phyloP scores from a whole-genome alignment of 2,888 invertebrate genomes.

The Trichopoda pennipes region DNA sequence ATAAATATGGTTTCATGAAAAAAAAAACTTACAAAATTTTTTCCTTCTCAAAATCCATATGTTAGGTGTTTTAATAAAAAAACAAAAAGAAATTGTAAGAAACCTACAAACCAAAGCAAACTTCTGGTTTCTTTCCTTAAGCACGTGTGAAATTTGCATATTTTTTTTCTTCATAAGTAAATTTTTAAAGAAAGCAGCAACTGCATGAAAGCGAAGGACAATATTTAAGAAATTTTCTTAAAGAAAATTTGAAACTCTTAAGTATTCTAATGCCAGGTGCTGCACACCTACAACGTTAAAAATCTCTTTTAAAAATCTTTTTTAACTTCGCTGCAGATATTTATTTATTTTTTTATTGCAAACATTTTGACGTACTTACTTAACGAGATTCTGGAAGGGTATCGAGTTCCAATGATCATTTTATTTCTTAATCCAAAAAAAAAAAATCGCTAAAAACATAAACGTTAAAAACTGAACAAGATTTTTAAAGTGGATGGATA shows the following conservation, averaged over 20 bases:
- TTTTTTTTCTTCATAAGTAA: background rate
- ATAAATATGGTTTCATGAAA: constrained; percentile 32
- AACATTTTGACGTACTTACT: no score
- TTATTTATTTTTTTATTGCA: background rate
- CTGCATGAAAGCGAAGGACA: background rate
- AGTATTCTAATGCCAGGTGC: constrained; percentile 56
- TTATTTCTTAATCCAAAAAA: no score
- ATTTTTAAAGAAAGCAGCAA: background rate
- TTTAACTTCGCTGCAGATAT: background rate
- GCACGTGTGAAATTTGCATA: constrained; percentile 59
- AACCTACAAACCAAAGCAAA: no score
- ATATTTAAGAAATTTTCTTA: constrained; percentile 1
- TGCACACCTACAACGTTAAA: constrained; percentile 27
- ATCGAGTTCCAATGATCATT: no score
- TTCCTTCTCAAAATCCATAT: constrained; percentile 43
- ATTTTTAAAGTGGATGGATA: no score
- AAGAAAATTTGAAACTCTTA: constrained; percentile 17
- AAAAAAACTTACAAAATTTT: background rate
- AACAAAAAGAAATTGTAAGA: no score
- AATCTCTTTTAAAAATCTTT: background rate
- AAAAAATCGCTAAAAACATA: no score
- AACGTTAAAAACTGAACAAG: no score
- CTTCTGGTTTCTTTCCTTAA: constrained; percentile 11
- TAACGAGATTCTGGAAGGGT: no score
- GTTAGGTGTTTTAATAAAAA: constrained; percentile 13